Conservation (phyloP, 2,797 vertebrate genomes). For the Phylloscopus collybita region DNA sequence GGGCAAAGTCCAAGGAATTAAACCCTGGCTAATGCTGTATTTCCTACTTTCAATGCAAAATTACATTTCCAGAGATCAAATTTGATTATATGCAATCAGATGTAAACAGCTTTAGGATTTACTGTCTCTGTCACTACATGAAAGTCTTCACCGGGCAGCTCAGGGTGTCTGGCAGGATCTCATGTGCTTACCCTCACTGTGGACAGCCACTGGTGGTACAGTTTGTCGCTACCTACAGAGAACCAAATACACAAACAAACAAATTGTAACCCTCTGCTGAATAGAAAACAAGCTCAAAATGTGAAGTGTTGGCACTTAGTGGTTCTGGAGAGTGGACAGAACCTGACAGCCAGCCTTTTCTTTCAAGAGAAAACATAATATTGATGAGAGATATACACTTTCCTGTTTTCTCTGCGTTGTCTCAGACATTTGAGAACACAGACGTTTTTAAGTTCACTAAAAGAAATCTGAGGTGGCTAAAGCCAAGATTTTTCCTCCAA, state of each 20-base stretch:
- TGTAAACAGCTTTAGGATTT: background rate
- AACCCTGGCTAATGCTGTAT: background rate
- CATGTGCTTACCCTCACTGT: conserved; percentile 91
- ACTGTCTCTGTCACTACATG: background rate
- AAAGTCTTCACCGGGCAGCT: background rate
- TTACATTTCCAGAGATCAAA: background rate
- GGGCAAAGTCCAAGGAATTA: background rate
- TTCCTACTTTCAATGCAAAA: background rate
- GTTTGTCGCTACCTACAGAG: conserved; percentile 89
- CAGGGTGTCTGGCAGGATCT: background rate
- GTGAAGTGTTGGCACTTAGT: background rate
- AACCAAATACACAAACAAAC: background rate
- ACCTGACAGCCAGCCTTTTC: background rate
- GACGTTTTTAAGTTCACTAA: background rate
- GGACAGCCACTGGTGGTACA: conserved; percentile 96
- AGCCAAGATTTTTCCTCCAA: background rate
- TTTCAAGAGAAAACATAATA: background rate
- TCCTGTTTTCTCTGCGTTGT: background rate
- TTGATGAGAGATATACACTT: fast-evolving
- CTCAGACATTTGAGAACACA: background rate
- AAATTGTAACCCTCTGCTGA: background rate
- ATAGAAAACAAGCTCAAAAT: background rate
- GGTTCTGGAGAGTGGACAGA: background rate
- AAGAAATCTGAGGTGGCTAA: background rate
- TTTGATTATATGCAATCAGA: background rate